These are phyloP conservation scores for Tapera naevia DNA, from an alignment of 2,797 vertebrate genomes.

Conservation along the genomic window DNA sequence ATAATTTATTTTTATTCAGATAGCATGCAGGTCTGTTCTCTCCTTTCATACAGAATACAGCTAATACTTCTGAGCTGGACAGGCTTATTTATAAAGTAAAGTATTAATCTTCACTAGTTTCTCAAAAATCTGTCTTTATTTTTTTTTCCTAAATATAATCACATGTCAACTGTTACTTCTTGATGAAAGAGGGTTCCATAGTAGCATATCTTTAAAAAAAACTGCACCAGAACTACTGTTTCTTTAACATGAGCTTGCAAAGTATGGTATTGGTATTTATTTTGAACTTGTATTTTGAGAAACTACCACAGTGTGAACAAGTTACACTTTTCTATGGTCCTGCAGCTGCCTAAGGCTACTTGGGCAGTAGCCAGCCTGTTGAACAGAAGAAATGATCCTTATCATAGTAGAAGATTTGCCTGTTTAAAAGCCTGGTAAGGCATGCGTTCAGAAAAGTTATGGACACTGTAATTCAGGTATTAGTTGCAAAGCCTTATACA, in stretches of 20 bases:
- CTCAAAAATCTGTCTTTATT: background rate
- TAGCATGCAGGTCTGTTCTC: fast-evolving
- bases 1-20: background rate
- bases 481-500: background rate
- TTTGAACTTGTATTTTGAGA: background rate
- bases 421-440: background rate
- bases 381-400: background rate
- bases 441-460: background rate
- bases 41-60: background rate
- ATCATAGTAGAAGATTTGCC: background rate
- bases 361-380: background rate
- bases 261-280: background rate
- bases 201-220: background rate
- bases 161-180: background rate
- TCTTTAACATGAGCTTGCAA: background rate
- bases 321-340: background rate
- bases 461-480: background rate
- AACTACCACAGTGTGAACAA: background rate
- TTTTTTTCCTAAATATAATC: background rate
- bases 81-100: background rate
- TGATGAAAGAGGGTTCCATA: background rate
- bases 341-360: background rate
- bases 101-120: background rate
- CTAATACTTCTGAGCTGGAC: background rate
- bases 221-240: background rate